Evolutionary conservation across 2,888 invertebrate species (phyloP), one percentile per base, ranked within the genome.

Genomic region (Ctenicera cuprea): DNA sequence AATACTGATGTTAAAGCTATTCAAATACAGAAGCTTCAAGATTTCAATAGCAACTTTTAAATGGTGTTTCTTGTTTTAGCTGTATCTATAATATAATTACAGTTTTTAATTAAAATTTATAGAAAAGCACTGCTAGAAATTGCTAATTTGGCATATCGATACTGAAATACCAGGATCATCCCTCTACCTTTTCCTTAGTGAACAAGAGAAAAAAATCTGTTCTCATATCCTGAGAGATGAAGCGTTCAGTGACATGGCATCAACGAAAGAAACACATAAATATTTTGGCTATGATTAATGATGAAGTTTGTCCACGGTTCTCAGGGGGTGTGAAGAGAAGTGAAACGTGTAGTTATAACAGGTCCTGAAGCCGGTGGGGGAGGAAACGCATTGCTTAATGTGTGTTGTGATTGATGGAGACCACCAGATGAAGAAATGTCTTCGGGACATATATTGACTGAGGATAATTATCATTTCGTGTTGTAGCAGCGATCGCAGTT

Each of bases 361-460:
- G 74, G 71, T 76, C 72, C 38, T 61, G 64, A 71, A 63, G 68
- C 70, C 68, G 61, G 67, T 66, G 76, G 59, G 76, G 77, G 76
- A 75, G 75, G 75, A 76, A 80, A 78, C 77, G 79, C 84, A 84
- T 83, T 82, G 81, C 78, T 83, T 85, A 84, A 85, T 84, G 85
- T 83, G 83, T 80, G 82, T 80, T 81, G 83, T 86, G 86, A 86
- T 86, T 86, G 85, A 86, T 86, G 86, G 83, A 84, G 85, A 85
- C 86, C 86, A 86, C 86, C 86, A 84, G 83, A 86, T 85, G 84
- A 85, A 86, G 85, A 85, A 85, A 85, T 84, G 85, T 85, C 83
- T 84, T 82, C 83, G 80, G 83, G 85, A 85, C 83, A 83, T 83
- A 83, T 85, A 85, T 85, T 83, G 85, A 85, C 84, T 84, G 79